Conservation (phyloP, 1,140 invertebrate species). For the Ceratitis capitata region DNA sequence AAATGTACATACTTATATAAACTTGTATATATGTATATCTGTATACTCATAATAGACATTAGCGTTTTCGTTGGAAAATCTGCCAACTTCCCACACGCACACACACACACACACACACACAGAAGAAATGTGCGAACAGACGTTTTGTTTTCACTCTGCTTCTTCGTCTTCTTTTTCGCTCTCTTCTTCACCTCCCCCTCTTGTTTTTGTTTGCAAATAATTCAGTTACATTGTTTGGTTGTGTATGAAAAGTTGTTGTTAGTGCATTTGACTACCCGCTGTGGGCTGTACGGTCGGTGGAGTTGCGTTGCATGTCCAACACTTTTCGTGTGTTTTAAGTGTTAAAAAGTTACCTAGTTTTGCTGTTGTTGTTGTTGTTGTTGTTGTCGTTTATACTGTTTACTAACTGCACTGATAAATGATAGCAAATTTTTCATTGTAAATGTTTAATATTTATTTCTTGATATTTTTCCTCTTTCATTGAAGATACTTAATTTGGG, state of each 20-base stretch:
- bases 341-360: too few relatives aligned
- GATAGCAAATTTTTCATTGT: not conserved
- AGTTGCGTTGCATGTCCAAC: not conserved
- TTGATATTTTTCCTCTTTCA: too few relatives aligned
- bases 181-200: not conserved
- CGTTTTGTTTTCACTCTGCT: not conserved
- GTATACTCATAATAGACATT: too few relatives aligned
- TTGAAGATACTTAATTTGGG: too few relatives aligned
- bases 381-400: too few relatives aligned
- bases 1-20: not conserved
- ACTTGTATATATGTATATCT: too few relatives aligned
- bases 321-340: not conserved
- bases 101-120: too few relatives aligned
- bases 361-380: not conserved
- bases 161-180: not conserved
- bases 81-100: constrained; percentile 9
- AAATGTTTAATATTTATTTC: not conserved
- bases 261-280: not conserved
- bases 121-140: not conserved
- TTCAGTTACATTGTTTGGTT: too few relatives aligned
- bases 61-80: not conserved
- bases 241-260: not conserved
- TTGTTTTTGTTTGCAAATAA: not conserved
- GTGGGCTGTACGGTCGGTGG: too few relatives aligned
- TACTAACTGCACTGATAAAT: too few relatives aligned